Evolutionary conservation across 2,888 invertebrate species (phyloP).

Genomic region (Chrysopilus asiliformis): DNA sequence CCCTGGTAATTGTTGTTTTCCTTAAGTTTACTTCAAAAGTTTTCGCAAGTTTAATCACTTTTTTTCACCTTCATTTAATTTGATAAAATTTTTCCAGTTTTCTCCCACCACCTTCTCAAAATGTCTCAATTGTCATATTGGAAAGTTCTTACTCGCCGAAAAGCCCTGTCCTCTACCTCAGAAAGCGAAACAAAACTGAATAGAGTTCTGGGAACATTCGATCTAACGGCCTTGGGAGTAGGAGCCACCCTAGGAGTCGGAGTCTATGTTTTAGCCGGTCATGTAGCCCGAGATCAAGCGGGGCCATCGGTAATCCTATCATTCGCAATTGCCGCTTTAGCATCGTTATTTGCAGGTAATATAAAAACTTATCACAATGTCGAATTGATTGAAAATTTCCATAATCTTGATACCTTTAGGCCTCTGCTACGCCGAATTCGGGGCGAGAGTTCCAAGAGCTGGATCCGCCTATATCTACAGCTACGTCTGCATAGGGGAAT

Average conservation of each 20-base stretch:
- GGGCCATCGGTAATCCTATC: conserved; percentile 80
- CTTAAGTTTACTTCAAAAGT: not conserved
- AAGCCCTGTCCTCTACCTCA: conserved; percentile 22
- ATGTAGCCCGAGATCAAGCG: conserved; percentile 58
- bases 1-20: too few relatives aligned
- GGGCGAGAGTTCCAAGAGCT: conserved; percentile 66
- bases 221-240: conserved; percentile 66
- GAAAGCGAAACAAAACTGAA: conserved; percentile 27
- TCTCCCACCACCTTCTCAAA: conserved; percentile 20
- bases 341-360: conserved; percentile 70
- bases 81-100: too few relatives aligned
- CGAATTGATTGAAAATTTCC: not conserved
- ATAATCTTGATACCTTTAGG: conserved; percentile 38
- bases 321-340: conserved; percentile 76
- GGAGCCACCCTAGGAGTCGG: conserved; percentile 79
- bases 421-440: conserved; percentile 81
- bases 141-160: conserved; percentile 32
- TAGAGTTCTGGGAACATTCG: conserved; percentile 36
- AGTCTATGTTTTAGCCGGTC: conserved; percentile 73
- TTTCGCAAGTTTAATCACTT: not conserved
- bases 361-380: not conserved
- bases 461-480: conserved; percentile 85
- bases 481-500: conserved; percentile 67
- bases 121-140: conserved; percentile 27
- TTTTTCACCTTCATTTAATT: too few relatives aligned